Conservation (phyloP, 1,140 invertebrate genomes). For the Onthophagus taurus region DNA sequence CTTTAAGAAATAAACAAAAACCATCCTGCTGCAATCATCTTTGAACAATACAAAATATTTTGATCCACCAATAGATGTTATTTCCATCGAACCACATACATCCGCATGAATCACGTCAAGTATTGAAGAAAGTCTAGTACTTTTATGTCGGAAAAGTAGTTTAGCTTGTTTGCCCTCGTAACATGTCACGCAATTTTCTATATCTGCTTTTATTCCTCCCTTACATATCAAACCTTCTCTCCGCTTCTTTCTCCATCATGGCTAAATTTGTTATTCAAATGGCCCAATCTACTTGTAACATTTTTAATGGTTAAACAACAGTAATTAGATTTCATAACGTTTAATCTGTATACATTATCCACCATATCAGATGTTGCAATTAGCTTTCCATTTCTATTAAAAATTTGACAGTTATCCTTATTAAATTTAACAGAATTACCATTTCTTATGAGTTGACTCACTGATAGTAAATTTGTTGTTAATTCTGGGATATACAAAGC, state of each 20-base stretch:
- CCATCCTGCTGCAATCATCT: conserved; percentile 35
- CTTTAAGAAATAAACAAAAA: conserved; percentile 37
- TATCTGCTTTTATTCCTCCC: not conserved
- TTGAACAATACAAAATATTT: conserved; percentile 40
- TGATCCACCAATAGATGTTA: conserved; percentile 32
- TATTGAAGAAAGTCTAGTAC: conserved; percentile 11
- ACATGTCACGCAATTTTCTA: conserved; percentile 17
- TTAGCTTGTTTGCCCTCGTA: conserved; percentile 25
- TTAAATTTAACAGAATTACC: conserved; percentile 25
- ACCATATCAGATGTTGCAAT: conserved; percentile 23
- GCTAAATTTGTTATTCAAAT: not conserved
- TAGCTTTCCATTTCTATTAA: conserved; percentile 18
- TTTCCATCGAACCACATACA: conserved; percentile 28
- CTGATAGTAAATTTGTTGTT: conserved; percentile 3
- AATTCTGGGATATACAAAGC: conserved; percentile 8
- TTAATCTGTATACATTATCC: conserved; percentile 25
- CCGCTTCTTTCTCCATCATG: not conserved
- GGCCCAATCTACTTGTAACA: not conserved
- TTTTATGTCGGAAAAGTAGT: conserved; percentile 17
- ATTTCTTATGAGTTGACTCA: conserved; percentile 22
- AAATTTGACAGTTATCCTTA: conserved; percentile 23
- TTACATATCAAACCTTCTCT: not conserved
- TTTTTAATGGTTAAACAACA: not conserved
- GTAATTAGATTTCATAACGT: not conserved
- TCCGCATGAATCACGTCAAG: conserved; percentile 31